These are phyloP conservation scores for Sipha flava DNA, from an alignment of 1,140 invertebrate genomes.

Conservation along the genomic window DNA sequence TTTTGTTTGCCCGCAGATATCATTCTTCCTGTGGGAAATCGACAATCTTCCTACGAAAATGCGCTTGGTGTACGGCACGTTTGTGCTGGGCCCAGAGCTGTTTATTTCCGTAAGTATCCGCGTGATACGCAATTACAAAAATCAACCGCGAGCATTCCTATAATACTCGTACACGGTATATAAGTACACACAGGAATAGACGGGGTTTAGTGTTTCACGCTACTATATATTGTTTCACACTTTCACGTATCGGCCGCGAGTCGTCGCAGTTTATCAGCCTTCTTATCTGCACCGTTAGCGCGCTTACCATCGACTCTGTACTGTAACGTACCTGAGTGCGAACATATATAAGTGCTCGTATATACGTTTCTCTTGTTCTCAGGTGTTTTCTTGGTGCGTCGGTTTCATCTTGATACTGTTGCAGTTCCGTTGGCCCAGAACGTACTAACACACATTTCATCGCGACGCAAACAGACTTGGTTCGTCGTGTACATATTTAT, in stretches of 20 bases:
- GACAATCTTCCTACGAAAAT: background rate
- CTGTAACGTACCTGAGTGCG: background rate
- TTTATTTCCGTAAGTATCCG: slow-evolving; percentile 17
- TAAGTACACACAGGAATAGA: no score
- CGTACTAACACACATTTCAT: background rate
- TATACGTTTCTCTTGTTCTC: background rate
- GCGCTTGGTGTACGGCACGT: background rate
- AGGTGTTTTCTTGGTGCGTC: slow-evolving; percentile 15
- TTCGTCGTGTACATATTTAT: no score
- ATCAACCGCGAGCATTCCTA: no score
- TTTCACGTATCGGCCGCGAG: no score
- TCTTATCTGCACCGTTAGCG: no score
- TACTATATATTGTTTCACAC: no score
- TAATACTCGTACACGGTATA: no score
- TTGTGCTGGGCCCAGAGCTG: background rate
- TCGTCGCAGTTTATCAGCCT: no score
- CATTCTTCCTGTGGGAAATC: slow-evolving; percentile 14
- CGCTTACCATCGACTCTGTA: no score
- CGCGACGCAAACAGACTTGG: no score
- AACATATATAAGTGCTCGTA: background rate
- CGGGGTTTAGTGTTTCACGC: no score
- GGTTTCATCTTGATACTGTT: slow-evolving; percentile 21
- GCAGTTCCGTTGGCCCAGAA: slow-evolving; percentile 23
- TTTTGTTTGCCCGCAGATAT: background rate
- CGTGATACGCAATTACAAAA: no score